Evolutionary conservation across 2,113 vertebrate species (phyloP).

Genomic region (Passer domesticus): DNA sequence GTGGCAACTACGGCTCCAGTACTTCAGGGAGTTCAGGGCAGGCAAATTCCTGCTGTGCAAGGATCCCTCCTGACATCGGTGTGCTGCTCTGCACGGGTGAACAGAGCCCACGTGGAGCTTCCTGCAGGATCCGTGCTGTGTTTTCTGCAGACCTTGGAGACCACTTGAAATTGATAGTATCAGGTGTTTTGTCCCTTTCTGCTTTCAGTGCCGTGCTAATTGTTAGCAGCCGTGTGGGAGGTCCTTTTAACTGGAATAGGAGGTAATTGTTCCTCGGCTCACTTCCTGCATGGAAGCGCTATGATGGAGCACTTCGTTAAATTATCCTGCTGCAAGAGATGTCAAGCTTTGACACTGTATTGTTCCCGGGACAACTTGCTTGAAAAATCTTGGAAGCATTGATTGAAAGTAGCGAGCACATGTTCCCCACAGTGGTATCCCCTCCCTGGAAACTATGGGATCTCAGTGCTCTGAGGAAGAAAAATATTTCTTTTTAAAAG

Average conservation of each 20-base stretch:
- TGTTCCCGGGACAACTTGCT: not conserved
- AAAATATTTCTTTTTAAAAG: not conserved
- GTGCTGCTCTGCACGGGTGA: not conserved
- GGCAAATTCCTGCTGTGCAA: not conserved
- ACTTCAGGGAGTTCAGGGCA: slow-evolving; percentile 6
- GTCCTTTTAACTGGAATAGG: not conserved
- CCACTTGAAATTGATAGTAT: not conserved
- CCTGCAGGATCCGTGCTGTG: not conserved
- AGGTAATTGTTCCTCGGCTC: not conserved
- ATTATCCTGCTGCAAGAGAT: not conserved
- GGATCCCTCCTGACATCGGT: not conserved
- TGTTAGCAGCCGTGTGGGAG: not conserved
- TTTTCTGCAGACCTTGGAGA: not conserved
- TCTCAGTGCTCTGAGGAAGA: not conserved
- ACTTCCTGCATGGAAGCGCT: not conserved
- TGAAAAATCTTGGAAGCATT: not conserved
- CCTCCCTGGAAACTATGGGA: not conserved
- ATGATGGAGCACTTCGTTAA: not conserved
- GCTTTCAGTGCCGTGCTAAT: not conserved
- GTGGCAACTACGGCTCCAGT: not conserved
- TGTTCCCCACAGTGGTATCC: not conserved
- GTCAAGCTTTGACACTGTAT: not conserved
- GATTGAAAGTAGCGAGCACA: not conserved
- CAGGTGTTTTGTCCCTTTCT: not conserved
- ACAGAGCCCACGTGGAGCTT: not conserved